Percentiles rank a stretch among this genome's conserved stretches.
These are phyloP conservation scores for honey bee (Apis mellifera) DNA, from an alignment of 1,140 invertebrate genomes.

Conservation along the genomic window Amel_HAv3.1 CM009942.2:8245001-8245500, in stretches of 20 bases:
- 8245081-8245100: too few species aligned
- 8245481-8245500: too few species aligned
- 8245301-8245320: conserved; percentile 25
- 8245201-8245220: too few species aligned
- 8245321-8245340: neutral
- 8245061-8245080: too few species aligned
- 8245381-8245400: conserved; percentile 27
- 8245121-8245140: too few species aligned
- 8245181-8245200: neutral
- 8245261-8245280: neutral
- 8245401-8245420: conserved; percentile 16
- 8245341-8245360: neutral
- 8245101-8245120: too few species aligned
- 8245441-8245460: neutral
- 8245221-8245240: too few species aligned
- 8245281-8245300: neutral
- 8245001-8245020: too few species aligned
- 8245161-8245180: neutral
- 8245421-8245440: conserved; percentile 18
- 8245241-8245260: too few species aligned
- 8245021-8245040: too few species aligned
- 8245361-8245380: conserved; percentile 6
- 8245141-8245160: too few species aligned
- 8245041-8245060: too few species aligned
- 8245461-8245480: neutral